Percentiles rank a stretch among this genome's conserved stretches.
phyloP scores from a whole-genome alignment of 2,888 invertebrate genomes.

The Trichogramma dendrolimi region DNA sequence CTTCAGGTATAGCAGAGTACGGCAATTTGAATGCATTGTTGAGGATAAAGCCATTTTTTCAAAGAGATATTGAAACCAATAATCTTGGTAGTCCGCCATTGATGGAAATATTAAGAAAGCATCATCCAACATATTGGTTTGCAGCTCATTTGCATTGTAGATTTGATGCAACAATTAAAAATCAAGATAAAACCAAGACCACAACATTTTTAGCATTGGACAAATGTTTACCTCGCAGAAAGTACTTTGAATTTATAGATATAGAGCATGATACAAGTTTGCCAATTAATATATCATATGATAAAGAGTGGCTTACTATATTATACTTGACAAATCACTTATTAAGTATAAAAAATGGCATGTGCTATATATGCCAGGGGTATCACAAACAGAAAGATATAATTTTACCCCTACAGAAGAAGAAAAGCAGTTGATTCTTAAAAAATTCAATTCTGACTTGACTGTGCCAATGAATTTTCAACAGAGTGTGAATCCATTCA shows the following conservation, averaged over 20 bases:
- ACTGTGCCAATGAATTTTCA: conserved; percentile 75
- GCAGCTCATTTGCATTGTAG: conserved; percentile 95
- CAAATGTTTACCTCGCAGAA: conserved; percentile 86
- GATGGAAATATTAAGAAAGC: conserved; percentile 71
- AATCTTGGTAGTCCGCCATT: conserved; percentile 83
- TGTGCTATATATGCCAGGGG: conserved; percentile 57
- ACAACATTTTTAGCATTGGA: conserved; percentile 94
- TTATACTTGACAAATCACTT: conserved; percentile 86
- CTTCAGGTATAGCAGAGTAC: conserved; percentile 77
- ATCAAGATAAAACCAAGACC: conserved; percentile 55
- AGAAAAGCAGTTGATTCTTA: conserved; percentile 64
- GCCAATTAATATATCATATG: conserved; percentile 62
- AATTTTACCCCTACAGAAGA: conserved; percentile 70
- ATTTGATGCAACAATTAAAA: conserved; percentile 83
- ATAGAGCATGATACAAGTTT: conserved; percentile 58
- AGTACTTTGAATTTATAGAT: conserved; percentile 83
- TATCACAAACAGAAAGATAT: conserved; percentile 60
- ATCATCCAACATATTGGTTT: conserved; percentile 93
- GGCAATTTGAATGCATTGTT: conserved; percentile 75
- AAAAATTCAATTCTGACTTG: conserved; percentile 65
- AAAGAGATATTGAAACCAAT: conserved; percentile 76
- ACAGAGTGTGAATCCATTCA: conserved; percentile 66
- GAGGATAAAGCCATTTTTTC: conserved; percentile 76
- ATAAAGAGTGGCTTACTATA: conserved; percentile 92
- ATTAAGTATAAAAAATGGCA: conserved; percentile 65